Base-by-base conservation (phyloP, 2,888 invertebrate species). In the Bombylius major region DNA sequence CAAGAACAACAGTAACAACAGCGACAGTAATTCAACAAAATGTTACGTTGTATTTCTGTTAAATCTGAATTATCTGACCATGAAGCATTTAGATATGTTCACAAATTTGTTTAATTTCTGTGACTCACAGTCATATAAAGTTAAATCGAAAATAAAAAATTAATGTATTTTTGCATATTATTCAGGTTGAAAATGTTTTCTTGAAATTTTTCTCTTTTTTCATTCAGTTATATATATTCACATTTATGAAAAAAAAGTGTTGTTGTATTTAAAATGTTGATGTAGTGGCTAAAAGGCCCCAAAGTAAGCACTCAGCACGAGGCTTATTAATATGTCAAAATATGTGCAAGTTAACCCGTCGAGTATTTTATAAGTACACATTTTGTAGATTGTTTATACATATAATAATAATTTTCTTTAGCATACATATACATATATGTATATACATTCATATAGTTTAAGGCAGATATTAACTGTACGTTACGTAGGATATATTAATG, bases 301-400 rank as follows among this genome's bases (percentile, higher is more conserved):
- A 50, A 50, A 50, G 23, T 23, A 47, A 55, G 23, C 14, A 51
- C 55, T 51, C 55, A 55, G 55, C 55, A 55, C 51, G 55, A 49
- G 39, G 50, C 55, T 55, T 55, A 55, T 55, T 55, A 55, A 55
- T 55, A 55, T 55, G 55, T 55, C 55, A 55, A 55, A 55, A 55
- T 55, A 55, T 47, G 5, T 48, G 42, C 39, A 42, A 11, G 39
- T 42, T 42, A 11, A 42, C 39, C 39, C 39, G 39, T 42, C 11
- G 39, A 7, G 39, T 36, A 8, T 36, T 8, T 36, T 36, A 36
- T 36, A 36, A 9, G 36, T 9, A 36, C 9, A 36, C 36, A 36
- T 36, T 36, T 36, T 36, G 36, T 36, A 8, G 9, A 36, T 8
- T 36, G 9, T 6, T 36, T 9, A 36, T 36, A 36, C 36, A 36